phyloP scores from a whole-genome alignment of 1,140 invertebrate species.

The Diprion similis region DNA sequence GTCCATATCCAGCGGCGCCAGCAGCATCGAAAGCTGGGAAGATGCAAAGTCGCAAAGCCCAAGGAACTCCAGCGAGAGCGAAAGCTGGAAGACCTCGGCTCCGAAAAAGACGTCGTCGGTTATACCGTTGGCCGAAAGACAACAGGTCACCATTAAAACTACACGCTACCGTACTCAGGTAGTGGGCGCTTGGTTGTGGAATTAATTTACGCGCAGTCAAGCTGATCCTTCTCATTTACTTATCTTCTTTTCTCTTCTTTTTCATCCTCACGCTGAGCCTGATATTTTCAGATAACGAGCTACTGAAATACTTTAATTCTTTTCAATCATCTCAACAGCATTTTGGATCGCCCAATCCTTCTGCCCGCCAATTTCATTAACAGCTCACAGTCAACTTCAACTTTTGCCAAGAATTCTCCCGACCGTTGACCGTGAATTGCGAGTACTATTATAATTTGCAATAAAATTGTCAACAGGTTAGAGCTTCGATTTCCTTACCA shows the following conservation, averaged over 20 bases:
- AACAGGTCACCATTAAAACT: conserved; percentile 18
- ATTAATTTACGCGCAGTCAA: conserved; percentile 15
- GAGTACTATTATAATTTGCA: too few relatives aligned
- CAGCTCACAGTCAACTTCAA: not conserved
- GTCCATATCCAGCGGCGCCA: conserved; percentile 28
- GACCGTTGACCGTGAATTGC: too few relatives aligned
- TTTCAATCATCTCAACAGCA: too few relatives aligned
- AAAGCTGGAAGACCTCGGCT: not conserved
- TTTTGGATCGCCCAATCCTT: too few relatives aligned
- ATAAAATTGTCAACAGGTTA: too few relatives aligned
- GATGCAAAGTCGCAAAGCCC: conserved; percentile 13
- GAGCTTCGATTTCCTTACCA: too few relatives aligned
- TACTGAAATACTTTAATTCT: not conserved
- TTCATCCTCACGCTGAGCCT: not conserved
- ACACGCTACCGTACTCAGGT: conserved; percentile 29
- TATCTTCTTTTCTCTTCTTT: conserved; percentile 13
- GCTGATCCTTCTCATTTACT: not conserved
- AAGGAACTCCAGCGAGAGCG: not conserved
- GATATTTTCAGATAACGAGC: not conserved
- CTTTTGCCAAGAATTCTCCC: too few relatives aligned
- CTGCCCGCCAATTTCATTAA: not conserved
- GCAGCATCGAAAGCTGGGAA: conserved; percentile 45
- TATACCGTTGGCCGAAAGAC: not conserved
- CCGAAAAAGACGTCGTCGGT: not conserved
- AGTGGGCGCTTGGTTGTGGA: conserved; percentile 26